A percentile compares a stretch with the other conserved stretches of the same genome.
phyloP scores from a whole-genome alignment of 2,888 invertebrate species.

The Drosophila affinis region DNA sequence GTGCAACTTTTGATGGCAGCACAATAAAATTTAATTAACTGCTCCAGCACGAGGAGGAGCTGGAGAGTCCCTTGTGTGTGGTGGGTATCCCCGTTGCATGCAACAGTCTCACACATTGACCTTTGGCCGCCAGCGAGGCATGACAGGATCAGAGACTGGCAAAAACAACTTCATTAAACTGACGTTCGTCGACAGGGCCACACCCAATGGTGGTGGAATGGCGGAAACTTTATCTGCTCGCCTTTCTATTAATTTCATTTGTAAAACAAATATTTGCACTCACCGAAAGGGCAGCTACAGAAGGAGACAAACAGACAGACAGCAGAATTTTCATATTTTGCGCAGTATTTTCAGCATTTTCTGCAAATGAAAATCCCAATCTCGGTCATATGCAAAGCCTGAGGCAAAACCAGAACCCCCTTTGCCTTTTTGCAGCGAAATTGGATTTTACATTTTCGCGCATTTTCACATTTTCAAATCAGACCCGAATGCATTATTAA shows the following conservation, averaged over 20 bases:
- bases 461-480: slow-evolving; percentile 45
- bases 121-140: slow-evolving; percentile 29
- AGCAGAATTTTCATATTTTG: slow-evolving; percentile 50
- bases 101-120: slow-evolving; percentile 48
- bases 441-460: slow-evolving; percentile 44
- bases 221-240: slow-evolving; percentile 18
- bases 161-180: slow-evolving; percentile 60
- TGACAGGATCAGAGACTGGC: slow-evolving; percentile 17
- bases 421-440: slow-evolving; percentile 18
- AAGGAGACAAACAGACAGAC: slow-evolving; percentile 16
- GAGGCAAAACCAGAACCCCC: neutral
- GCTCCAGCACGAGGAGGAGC: slow-evolving; percentile 26
- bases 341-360: slow-evolving; percentile 13
- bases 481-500: slow-evolving; percentile 64
- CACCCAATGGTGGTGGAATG: neutral
- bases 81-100: slow-evolving; percentile 34
- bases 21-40: slow-evolving; percentile 74
- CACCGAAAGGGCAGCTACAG: slow-evolving; percentile 22
- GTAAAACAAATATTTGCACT: slow-evolving; percentile 70
- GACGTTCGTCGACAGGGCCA: slow-evolving; percentile 24
- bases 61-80: slow-evolving; percentile 22
- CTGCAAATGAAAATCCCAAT: slow-evolving; percentile 18
- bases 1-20: slow-evolving; percentile 54
- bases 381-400: slow-evolving; percentile 24
- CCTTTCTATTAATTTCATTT: slow-evolving; percentile 60